Percentiles rank a stretch among this genome's conserved stretches.
Conservation (phyloP, 2,113 vertebrate genomes). For the Tylochromis polylepis region DNA sequence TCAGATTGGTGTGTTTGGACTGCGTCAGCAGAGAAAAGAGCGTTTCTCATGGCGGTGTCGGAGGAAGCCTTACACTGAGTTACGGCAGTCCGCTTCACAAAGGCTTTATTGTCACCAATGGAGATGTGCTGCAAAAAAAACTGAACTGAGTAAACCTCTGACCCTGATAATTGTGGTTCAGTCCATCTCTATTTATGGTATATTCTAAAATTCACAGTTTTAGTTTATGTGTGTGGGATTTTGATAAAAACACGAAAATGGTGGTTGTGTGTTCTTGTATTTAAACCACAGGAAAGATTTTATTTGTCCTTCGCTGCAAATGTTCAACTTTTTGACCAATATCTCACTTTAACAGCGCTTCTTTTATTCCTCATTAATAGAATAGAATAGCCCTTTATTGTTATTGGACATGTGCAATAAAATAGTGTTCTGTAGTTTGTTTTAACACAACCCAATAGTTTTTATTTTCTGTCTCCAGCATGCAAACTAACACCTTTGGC, state of each 20-base stretch:
- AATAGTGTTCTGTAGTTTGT: accelerated
- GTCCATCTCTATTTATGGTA: neutral
- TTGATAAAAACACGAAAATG: neutral
- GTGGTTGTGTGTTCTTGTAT: neutral
- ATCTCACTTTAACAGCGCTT: neutral
- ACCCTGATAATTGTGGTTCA: neutral
- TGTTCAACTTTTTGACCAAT: neutral
- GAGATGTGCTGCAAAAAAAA: neutral
- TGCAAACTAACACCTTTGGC: neutral
- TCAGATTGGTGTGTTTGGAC: neutral
- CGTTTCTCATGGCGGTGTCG: neutral
- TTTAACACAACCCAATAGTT: neutral
- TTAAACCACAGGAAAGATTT: accelerated
- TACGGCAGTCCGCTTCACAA: neutral
- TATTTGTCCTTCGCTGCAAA: neutral
- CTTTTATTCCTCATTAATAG: neutral
- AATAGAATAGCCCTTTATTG: neutral
- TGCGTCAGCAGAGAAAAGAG: neutral
- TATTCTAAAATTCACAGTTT: neutral
- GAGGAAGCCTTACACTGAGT: neutral
- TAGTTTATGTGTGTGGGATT: neutral
- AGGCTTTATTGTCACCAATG: neutral
- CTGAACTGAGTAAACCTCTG: neutral
- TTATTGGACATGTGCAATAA: neutral
- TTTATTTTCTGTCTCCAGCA: neutral